Percentiles rank a stretch among this genome's conserved stretches.
These are phyloP conservation scores for Budorcas taxicolor DNA, from an alignment of 2,113 vertebrate genomes.

Conservation along the genomic window DNA sequence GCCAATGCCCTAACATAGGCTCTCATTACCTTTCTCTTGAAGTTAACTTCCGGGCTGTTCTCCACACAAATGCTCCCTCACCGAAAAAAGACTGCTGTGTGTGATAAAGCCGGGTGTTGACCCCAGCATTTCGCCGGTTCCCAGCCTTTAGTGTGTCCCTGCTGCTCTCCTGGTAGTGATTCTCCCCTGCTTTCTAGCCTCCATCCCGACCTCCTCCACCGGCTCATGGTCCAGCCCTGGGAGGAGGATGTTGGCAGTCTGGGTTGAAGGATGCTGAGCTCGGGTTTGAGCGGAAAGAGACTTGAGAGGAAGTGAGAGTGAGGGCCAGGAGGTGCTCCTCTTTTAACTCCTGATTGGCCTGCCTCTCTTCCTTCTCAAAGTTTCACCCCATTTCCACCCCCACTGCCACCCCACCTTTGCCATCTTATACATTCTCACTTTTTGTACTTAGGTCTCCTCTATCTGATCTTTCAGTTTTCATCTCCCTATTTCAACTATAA, in stretches of 20 bases:
- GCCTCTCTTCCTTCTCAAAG: background rate
- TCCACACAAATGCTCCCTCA: background rate
- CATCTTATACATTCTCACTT: background rate
- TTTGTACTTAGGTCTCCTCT: background rate
- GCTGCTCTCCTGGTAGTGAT: background rate
- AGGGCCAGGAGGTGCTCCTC: background rate
- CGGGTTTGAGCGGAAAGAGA: background rate
- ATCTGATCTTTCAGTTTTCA: background rate
- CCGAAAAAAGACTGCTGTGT: background rate
- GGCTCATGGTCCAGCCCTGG: background rate
- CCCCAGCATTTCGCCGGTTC: background rate
- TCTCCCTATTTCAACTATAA: background rate
- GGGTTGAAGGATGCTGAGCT: background rate
- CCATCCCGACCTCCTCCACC: background rate
- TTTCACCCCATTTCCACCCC: background rate
- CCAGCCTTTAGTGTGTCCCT: background rate
- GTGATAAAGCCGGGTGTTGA: background rate
- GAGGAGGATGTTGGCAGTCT: background rate
- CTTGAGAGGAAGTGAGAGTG: background rate
- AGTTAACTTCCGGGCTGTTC: background rate
- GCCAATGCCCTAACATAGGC: rapidly evolving
- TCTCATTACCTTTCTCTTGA: background rate
- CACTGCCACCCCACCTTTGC: background rate
- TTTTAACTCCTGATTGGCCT: background rate
- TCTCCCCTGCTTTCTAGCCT: background rate